Evolutionary conservation across 2,797 vertebrate genomes (phyloP), one percentile per base, ranked within the genome.

Genomic region (Myotis vivesi): DNA sequence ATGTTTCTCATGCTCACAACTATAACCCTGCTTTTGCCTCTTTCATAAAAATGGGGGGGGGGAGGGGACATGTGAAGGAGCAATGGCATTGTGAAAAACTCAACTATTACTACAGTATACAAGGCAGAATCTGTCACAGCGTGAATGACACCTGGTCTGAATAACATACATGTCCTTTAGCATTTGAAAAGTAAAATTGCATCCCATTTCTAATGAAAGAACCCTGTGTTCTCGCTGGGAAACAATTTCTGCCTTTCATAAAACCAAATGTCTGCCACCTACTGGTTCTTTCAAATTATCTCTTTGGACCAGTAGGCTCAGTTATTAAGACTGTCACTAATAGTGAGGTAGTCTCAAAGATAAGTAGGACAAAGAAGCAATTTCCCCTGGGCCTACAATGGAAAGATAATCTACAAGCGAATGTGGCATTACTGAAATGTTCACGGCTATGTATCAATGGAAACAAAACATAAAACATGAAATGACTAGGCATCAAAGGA

Each of bases 221-320:
- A 85, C 8, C 57, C 79, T 77, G 25, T 71, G 49, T 89, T 94
- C 66, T 73, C 71, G 23, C 28, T 20, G 51, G 36, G 62, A 77
- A 72, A 57, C 13, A 11, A 44, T 57, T 68, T 49, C 69, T 51
- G 25, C 17, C 33, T 93, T 92, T 95, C 73, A 83, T 57, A 62
- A 97, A 90, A 62, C 5, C 36, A 83, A 94, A 93, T 89, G 38
- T 59, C 36, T 85, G 81, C 68, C 71, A 79, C 68, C 77, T 89
- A 68, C 46, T 72, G 46, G 16, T 51, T 76, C 49, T 81, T 38
- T 92, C 41, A 86, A 88, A 83, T 72, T 64, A 81, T 94, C 36
- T 87, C 49, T 81, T 92, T 83, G 75, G 9, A 33, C 53, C 79
- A 64, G 11, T 64, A 89, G 62, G 49, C 59, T 79, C 81, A 80